Percentiles rank a stretch among this genome's conserved stretches.
Conservation (phyloP, 2,888 invertebrate species). For the Nemotelus pantherinus region DNA sequence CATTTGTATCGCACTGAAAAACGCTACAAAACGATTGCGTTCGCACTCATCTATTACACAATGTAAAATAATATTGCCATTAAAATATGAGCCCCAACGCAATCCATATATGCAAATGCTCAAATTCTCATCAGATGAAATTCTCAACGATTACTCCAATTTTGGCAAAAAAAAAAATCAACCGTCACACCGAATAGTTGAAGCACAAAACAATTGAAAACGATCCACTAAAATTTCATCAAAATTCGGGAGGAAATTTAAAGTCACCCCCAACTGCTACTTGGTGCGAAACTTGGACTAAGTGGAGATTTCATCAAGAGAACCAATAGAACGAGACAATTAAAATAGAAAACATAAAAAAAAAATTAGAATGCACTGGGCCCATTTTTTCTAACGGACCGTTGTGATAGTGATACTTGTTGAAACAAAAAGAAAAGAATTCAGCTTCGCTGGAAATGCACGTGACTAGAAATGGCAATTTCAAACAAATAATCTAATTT, state of each 20-base stretch:
- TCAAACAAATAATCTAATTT: constrained; percentile 12
- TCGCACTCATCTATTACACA: neutral
- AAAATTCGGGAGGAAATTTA: constrained; percentile 21
- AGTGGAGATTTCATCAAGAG: neutral
- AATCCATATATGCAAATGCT: neutral
- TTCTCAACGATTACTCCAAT: constrained; percentile 22
- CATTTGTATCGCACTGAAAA: constrained; percentile 34
- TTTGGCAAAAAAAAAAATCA: neutral
- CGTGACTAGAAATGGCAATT: constrained; percentile 20
- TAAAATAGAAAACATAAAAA: neutral
- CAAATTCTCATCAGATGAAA: neutral
- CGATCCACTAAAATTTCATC: neutral
- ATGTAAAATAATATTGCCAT: constrained; percentile 1
- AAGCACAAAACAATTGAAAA: constrained; percentile 29
- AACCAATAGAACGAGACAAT: neutral
- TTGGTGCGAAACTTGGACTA: constrained; percentile 17
- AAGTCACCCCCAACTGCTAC: constrained; percentile 19
- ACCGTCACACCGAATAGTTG: neutral
- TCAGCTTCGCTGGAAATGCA: constrained; percentile 1
- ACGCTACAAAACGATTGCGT: neutral
- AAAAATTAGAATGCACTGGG: neutral
- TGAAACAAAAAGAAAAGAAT: neutral
- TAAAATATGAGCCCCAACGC: neutral
- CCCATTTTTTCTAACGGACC: constrained; percentile 2
- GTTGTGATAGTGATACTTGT: constrained; percentile 38